Base-by-base conservation (phyloP, 2,888 invertebrate species). In the Napeogenes inachia region DNA sequence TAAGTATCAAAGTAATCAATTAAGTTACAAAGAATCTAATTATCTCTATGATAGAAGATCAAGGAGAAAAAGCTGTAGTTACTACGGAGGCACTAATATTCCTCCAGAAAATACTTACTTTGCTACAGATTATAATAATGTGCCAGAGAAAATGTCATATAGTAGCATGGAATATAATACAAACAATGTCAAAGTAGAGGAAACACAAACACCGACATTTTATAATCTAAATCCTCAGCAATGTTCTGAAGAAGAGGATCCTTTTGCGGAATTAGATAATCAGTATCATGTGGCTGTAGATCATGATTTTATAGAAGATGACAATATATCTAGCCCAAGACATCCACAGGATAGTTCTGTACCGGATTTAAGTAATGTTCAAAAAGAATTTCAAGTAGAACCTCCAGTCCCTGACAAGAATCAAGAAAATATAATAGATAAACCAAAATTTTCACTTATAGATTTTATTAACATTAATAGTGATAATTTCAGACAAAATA, bases 241-340 rank as follows among this genome's bases (percentile, higher is more conserved):
- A n/a, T 42, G 84, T 2, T 84, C 84, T 38, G 89, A 88, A 55
- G 74, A 73, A 32, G 88, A 89, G 21, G 86, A 89, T 68, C 84
- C 88, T 53, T 90, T 90, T 76, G 89, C 84, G 62, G 90, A 88
- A 71, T 70, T 89, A 59, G 90, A 90, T 70, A 84, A 79, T 47
- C 90, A 90, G 62, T 90, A 90, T 69, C 90, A 89, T 83, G 89
- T 90, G 38, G 85, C 82, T 61, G 89, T 90, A n/a, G 89, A 89
- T 68, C 87, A 78, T 67, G 85, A 79, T 65, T 89, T 88, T 67
- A 81, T 89, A 66, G 81, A 79, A 67, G 75, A 72, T 66, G 84
- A 87, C 71, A 78, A 81, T 57, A 64, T 70, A 60, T 71, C 68
- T 60, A 72, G 64, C 65, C 71, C 73, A 33, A 70, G 68, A 56